phyloP scores from a whole-genome alignment of 1,140 invertebrate genomes.

The Drosophila nikananu region DNA sequence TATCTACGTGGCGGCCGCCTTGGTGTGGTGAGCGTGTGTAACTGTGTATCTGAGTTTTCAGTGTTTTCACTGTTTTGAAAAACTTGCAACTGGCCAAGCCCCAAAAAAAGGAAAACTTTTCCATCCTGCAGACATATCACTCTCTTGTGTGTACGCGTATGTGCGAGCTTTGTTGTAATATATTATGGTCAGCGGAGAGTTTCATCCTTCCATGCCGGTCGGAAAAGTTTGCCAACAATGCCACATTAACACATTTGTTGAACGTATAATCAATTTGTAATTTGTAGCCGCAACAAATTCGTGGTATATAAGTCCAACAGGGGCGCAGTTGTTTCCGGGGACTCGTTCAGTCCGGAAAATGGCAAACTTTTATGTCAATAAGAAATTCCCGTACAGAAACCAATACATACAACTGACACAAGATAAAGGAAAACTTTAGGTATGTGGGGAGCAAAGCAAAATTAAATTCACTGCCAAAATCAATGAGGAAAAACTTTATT shows the following conservation, averaged over 20 bases:
- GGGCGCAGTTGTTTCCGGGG: slow-evolving; percentile 23
- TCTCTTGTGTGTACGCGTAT: slow-evolving; percentile 40
- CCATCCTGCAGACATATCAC: slow-evolving; percentile 71
- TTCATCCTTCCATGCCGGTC: slow-evolving; percentile 36
- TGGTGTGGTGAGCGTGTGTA: slow-evolving; percentile 6
- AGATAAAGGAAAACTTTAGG: slow-evolving; percentile 24
- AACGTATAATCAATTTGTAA: slow-evolving; percentile 84
- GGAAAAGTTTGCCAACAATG: slow-evolving; percentile 80
- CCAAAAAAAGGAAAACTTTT: slow-evolving; percentile 61
- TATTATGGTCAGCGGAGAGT: slow-evolving; percentile 76
- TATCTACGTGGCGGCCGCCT: slow-evolving; percentile 55
- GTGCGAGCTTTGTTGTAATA: slow-evolving; percentile 67
- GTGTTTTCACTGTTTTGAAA: slow-evolving; percentile 52
- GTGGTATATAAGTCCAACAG: slow-evolving; percentile 66
- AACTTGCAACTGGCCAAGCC: slow-evolving; percentile 61
- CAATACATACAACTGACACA: slow-evolving; percentile 13
- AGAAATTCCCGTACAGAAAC: slow-evolving; percentile 51
- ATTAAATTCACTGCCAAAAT: slow-evolving; percentile 52
- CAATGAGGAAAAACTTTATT: slow-evolving; percentile 45
- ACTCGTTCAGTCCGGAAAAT: slow-evolving; percentile 24
- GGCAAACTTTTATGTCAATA: slow-evolving; percentile 77
- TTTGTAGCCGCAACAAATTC: slow-evolving; percentile 83
- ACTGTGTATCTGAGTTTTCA: slow-evolving; percentile 43
- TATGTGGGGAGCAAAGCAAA: slow-evolving; percentile 26
- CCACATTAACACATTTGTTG: slow-evolving; percentile 84